These are phyloP conservation scores for Planiliza haematocheilus DNA, from an alignment of 2,113 vertebrate species.

Conservation along the genomic window DNA sequence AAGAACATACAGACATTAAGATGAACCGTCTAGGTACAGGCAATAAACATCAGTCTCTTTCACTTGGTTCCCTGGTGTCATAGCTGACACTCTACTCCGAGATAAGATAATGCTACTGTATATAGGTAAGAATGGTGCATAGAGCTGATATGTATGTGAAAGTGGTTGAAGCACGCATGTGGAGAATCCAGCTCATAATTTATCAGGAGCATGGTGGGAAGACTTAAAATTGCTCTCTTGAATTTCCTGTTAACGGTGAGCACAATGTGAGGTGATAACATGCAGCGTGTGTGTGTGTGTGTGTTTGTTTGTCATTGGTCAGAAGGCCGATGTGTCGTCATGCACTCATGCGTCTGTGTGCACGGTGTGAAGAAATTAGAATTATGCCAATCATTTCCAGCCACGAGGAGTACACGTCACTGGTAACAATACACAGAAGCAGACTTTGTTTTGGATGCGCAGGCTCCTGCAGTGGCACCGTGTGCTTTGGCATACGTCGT, in stretches of 20 bases:
- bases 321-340: slow-evolving; percentile 23
- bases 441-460: neutral
- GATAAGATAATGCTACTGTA: slow-evolving; percentile 38
- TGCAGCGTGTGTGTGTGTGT: neutral
- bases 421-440: slow-evolving; percentile 18
- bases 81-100: neutral
- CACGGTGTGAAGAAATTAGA: slow-evolving; percentile 20
- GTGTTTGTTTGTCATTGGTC: slow-evolving; percentile 14
- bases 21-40: neutral
- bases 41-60: slow-evolving; percentile 21
- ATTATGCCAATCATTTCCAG: neutral
- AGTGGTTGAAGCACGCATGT: neutral
- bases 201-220: neutral
- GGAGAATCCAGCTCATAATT: slow-evolving; percentile 8
- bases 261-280: slow-evolving; percentile 3
- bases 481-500: neutral
- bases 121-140: slow-evolving; percentile 3
- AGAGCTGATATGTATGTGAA: neutral
- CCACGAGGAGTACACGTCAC: slow-evolving; percentile 10
- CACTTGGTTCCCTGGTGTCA: slow-evolving; percentile 5
- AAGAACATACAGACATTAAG: neutral
- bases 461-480: slow-evolving; percentile 3
- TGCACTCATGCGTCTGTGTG: neutral
- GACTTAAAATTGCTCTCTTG: neutral
- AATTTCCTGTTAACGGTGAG: neutral